Base-by-base conservation (phyloP, 2,113 vertebrate genomes). In the Paradoxurus hermaphroditus region DNA sequence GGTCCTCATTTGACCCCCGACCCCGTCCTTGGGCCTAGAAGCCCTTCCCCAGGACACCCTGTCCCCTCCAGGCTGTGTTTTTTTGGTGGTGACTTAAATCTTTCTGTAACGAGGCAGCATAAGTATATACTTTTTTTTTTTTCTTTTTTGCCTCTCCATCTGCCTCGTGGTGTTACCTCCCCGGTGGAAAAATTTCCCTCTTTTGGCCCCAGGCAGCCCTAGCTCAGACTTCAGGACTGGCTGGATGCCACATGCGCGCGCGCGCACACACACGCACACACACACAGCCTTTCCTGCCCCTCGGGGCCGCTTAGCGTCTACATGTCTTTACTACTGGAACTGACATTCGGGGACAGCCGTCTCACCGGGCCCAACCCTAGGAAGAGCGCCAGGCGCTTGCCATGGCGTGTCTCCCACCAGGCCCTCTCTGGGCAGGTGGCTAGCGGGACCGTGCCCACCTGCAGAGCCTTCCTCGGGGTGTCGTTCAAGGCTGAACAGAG, bases 391-490 rank as follows among this genome's bases (percentile, higher is more conserved):
- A 4, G 1, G 5, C 7, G 23, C 53, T 85, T 70, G 73, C 56
- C 56, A 1, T 12, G 4, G 2, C 14, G 25, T 44, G 44, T 23
- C 51, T n/a, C 87, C 49, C 11, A 0, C 27, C 21, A 5, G 31
- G 41, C 16, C 92, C 75, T 72, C 31, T 14, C 63, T 62, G 53
- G 65, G 41, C 63, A 25, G 14, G 73, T 34, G 27, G 9, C 70
- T 0, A 0, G 3, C 4, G 19, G 51, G 51, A 36, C 44, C 3
- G 1, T 36, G 5, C 0, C 0, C 27, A 1, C n/a, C 44, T 46
- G 53, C 36, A 90, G 44, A 81, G 36, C 21, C 67, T 68, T 29
- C 51, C 15, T 4, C 0, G 0, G 12, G 51, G 53, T 39, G 46
- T 36, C 5, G 36, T 56, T 56, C 9, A n/a, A 51, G 29, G 27